Evolutionary conservation across 2,113 vertebrate species (phyloP), one percentile per base, ranked within the genome.

Genomic region (Aphelocoma coerulescens): DNA sequence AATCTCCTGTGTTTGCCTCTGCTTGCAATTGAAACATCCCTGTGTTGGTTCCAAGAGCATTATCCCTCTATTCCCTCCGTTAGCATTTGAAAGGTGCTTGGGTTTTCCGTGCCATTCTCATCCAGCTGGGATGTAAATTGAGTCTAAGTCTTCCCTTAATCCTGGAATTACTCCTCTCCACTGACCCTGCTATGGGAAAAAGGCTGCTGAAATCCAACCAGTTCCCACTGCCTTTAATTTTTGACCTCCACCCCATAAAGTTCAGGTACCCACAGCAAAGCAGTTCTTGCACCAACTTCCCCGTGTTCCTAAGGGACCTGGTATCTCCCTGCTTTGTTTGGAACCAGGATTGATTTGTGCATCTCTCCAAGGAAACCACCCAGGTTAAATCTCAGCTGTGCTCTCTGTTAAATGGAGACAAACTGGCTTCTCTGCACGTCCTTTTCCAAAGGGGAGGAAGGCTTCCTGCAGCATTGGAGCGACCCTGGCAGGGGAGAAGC

Each of bases 401-500:
- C 3, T 83, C 19, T 1, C 0, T 52, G 58, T 58, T 89, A 62
- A 54, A 88, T 11, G 10, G 14, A 51, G 74, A 26, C 41, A 76
- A 18, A 11, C 13, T 80, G 23, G 11, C 8, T 82, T 68, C 54
- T 39, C 41, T 79, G 10, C 43, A 66, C 20, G 6, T 32, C 15
- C 20, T 75, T 75, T 76, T 43, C 57, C 62, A 51, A 48, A 68
- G 12, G 26, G 18, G 3, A 59, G 5, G 8, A 16, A 55, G 9
- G 23, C 32, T 85, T 11, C 21, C 14, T 59, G 46, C 11, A n/a
- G 35, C 55, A 58, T 3, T 4, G 3, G 52, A 73, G 14, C 0
- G 0, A 46, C 16, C 12, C 20, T 20, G 46, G 11, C 27, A 21
- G 14, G 11, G 14, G 9, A 4, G 3, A 62, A 26, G 10, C 26